phyloP scores from a whole-genome alignment of 2,113 vertebrate genomes.

The Motacilla alba region DNA sequence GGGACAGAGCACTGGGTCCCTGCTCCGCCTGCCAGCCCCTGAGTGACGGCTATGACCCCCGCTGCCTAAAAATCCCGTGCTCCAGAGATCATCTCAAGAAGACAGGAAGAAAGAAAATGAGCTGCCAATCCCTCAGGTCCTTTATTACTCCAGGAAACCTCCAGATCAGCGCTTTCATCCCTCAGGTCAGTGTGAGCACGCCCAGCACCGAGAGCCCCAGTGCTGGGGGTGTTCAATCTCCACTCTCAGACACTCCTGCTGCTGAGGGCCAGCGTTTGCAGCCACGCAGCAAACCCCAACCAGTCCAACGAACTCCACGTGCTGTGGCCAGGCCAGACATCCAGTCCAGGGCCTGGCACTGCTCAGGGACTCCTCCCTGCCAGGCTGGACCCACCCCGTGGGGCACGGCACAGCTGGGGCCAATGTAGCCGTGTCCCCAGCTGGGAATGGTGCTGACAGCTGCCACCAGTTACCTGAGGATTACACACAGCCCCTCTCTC shows the following conservation, averaged over 20 bases:
- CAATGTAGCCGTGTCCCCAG: neutral
- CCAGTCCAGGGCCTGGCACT: accelerated
- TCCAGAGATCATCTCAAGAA: neutral
- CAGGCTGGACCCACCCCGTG: neutral
- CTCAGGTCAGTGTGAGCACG: neutral
- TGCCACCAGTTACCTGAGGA: neutral
- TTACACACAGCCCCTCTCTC: accelerated
- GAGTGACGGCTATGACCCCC: accelerated
- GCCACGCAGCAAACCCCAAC: neutral
- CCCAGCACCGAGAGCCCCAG: accelerated
- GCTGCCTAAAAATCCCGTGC: accelerated
- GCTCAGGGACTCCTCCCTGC: accelerated
- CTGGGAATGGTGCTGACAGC: neutral
- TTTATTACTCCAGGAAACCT: neutral
- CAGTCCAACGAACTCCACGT: accelerated
- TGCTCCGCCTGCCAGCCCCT: neutral
- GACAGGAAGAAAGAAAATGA: neutral
- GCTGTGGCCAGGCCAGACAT: neutral
- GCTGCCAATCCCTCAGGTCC: neutral
- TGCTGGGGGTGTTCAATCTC: accelerated
- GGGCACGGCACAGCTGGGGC: neutral
- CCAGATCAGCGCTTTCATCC: neutral
- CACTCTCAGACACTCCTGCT: neutral
- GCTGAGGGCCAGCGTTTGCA: accelerated
- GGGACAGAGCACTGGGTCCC: accelerated